Evolutionary conservation across 2,113 vertebrate species (phyloP), one percentile per base, ranked within the genome.

Genomic region (Campylomormyrus tamandua): DNA sequence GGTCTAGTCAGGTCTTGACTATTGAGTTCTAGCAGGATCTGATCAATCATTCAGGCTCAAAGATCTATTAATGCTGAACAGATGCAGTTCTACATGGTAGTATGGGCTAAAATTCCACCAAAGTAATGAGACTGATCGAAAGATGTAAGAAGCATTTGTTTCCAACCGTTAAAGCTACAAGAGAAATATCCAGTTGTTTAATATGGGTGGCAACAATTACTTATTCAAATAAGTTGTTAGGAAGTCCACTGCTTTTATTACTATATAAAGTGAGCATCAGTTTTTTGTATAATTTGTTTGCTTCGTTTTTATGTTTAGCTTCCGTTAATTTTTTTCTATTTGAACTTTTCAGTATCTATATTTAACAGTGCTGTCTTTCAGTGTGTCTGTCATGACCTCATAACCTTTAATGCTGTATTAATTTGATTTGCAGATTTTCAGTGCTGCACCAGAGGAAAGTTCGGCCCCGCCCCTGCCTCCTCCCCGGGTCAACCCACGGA

Each of bases 401-500:
- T 50, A 27, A 50, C 9, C 39, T 35, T 88, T 45, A 46, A 11
- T 19, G 17, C 35, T 21, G 42, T 27, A 56, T 87, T 84, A 56
- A 2, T 24, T 50, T 92, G 39, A 53, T 91, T 48, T 48, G 53
- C 94, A 99, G 98, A 99, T 99, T 93, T 99, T 98, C 94, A 97
- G 96, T 4, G 93, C 95, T 9, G 95, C 95, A 53, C 98, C 98
- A 1, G 98, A 98, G 89, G 98, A 99, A 92, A 97, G 91, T 91
- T 53, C 93, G 0, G 93, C 95, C 0, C 98, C 97, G 0, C 98
- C 98, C 0, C 92, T 98, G 70, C 98, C 98, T 70, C 98, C 98
- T 21, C 98, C 98, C 5, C 95, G 98, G 89, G 96, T 98, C 89
- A 95, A 96, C 90, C 97, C 97, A 3, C 96, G 98, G 90, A 97